phyloP scores from a whole-genome alignment of 2,797 vertebrate species.

The Protosalanx chinensis region DNA sequence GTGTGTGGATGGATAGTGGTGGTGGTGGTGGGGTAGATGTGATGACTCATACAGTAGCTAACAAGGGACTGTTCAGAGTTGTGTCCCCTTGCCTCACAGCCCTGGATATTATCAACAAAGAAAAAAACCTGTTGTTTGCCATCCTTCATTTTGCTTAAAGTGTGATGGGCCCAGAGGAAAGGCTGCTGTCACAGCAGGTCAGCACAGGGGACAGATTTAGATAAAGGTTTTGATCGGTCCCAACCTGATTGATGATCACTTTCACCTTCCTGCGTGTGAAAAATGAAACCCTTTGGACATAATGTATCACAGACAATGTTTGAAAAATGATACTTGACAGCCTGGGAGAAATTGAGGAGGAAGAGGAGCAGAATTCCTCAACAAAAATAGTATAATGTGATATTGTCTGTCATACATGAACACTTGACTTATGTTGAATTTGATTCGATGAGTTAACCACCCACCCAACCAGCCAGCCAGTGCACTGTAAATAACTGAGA shows the following conservation, averaged over 20 bases:
- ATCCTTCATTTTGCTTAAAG: not conserved
- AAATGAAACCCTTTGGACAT: slow-evolving; percentile 19
- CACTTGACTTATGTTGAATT: not conserved
- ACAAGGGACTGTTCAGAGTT: not conserved
- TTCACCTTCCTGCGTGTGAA: slow-evolving; percentile 7
- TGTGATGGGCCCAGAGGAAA: not conserved
- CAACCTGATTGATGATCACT: slow-evolving; percentile 31
- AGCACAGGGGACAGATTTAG: slow-evolving; percentile 15
- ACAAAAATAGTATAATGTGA: not conserved
- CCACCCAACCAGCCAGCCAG: no score
- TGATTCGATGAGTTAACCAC: not conserved
- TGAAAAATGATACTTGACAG: slow-evolving; percentile 18
- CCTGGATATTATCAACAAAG: not conserved
- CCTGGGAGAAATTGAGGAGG: not conserved
- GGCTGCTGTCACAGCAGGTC: slow-evolving; percentile 5
- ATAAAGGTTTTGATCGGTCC: slow-evolving; percentile 6
- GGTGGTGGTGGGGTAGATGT: not conserved
- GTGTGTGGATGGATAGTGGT: not conserved
- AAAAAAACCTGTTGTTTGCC: not conserved
- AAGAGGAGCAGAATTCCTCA: not conserved
- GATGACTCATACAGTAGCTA: slow-evolving; percentile 2
- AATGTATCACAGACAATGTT: slow-evolving; percentile 3
- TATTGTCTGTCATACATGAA: slow-evolving; percentile 1
- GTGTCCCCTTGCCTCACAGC: not conserved
- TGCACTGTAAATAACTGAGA: no score